A percentile compares a stretch with the other conserved stretches of the same genome.
phyloP scores from a whole-genome alignment of 2,888 invertebrate species.

The Amiota mariae region DNA sequence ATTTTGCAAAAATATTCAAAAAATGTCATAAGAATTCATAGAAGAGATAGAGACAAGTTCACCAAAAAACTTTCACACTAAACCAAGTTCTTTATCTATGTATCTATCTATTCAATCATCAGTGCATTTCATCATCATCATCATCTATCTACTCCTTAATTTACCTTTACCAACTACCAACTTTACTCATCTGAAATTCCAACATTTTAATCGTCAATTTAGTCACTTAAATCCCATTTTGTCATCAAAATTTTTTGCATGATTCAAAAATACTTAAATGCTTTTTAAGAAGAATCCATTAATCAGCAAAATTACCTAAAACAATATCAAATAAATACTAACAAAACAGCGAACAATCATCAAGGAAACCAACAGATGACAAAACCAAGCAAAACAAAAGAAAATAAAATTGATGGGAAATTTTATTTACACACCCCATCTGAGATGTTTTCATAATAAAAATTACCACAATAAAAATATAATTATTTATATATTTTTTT shows the following conservation, averaged over 20 bases:
- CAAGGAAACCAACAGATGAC: not conserved
- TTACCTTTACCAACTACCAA: too few species aligned
- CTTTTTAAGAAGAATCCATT: constrained; percentile 21
- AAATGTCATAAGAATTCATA: too few species aligned
- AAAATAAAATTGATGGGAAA: constrained; percentile 9
- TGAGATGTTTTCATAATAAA: constrained; percentile 2
- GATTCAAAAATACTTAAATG: constrained; percentile 14
- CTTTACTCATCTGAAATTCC: constrained; percentile 9
- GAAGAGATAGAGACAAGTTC: too few species aligned
- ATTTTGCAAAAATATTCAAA: too few species aligned
- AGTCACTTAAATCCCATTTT: not conserved
- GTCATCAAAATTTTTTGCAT: not conserved
- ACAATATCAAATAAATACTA: too few species aligned
- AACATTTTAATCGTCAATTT: not conserved
- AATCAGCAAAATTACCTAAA: constrained; percentile 14
- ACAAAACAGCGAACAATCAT: too few species aligned
- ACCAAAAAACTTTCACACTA: too few species aligned
- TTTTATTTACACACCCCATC: not conserved
- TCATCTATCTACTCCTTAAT: too few species aligned
- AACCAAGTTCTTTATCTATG: too few species aligned
- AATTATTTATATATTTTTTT: not conserved
- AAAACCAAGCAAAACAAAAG: constrained; percentile 7
- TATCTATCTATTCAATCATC: too few species aligned
- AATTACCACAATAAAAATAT: not conserved
- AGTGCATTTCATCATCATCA: too few species aligned